phyloP scores from a whole-genome alignment of 2,888 invertebrate genomes.

The Melolontha melolontha region DNA sequence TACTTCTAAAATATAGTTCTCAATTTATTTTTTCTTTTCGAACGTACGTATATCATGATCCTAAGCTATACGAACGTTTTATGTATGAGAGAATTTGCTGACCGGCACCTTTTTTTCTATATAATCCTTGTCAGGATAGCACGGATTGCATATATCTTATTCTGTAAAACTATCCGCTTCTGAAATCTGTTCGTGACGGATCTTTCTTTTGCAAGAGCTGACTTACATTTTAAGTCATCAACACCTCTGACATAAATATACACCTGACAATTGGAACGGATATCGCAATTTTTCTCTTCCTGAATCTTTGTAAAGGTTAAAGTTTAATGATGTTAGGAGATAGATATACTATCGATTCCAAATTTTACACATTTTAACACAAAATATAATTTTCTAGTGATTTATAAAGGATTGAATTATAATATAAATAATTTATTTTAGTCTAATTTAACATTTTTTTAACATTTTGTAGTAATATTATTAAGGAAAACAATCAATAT shows the following conservation, averaged over 20 bases:
- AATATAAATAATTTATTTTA: no score
- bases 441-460: no score
- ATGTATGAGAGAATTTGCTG: slow-evolving; percentile 21
- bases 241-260: slow-evolving; percentile 33
- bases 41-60: slow-evolving; percentile 9
- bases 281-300: slow-evolving; percentile 12
- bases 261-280: slow-evolving; percentile 19
- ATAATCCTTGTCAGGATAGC: slow-evolving; percentile 21
- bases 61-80: background rate
- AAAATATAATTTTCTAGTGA: no score
- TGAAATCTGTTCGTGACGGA: slow-evolving; percentile 27
- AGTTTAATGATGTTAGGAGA: no score
- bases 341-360: no score
- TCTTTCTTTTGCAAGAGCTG: slow-evolving; percentile 13
- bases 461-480: no score
- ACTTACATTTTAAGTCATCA: slow-evolving; percentile 30
- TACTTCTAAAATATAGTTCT: no score
- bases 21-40: background rate
- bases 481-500: no score
- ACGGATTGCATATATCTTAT: slow-evolving; percentile 34
- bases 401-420: no score
- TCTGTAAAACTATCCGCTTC: slow-evolving; percentile 17
- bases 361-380: no score
- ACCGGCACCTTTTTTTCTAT: slow-evolving; percentile 20
- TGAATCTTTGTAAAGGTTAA: no score